Conservation (phyloP, 2,113 vertebrate genomes). For the Salvelinus sp. region DNA sequence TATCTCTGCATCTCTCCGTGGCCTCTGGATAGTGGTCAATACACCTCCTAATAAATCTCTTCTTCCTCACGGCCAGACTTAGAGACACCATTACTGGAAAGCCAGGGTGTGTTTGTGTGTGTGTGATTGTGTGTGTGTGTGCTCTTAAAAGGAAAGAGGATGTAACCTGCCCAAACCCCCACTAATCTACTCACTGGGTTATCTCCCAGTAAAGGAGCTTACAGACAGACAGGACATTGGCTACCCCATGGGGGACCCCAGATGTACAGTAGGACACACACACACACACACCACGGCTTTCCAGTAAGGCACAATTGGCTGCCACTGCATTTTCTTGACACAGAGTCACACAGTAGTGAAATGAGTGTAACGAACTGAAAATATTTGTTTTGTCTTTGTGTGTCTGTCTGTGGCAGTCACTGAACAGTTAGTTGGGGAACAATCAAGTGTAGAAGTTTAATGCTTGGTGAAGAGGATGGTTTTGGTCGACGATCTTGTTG, state of each 20-base stretch:
- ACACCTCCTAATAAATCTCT: neutral
- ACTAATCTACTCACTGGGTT: slow-evolving; percentile 65
- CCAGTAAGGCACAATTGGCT: neutral
- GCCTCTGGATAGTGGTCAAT: neutral
- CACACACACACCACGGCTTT: slow-evolving; percentile 13
- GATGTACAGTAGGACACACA: slow-evolving; percentile 40
- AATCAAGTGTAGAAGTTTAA: too few relatives aligned
- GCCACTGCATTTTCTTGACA: too few relatives aligned
- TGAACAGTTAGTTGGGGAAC: too few relatives aligned
- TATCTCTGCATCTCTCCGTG: neutral
- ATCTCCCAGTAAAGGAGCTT: slow-evolving; percentile 67
- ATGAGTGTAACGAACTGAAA: too few relatives aligned
- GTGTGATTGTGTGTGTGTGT: neutral
- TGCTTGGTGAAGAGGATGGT: too few relatives aligned
- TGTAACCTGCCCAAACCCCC: slow-evolving; percentile 47
- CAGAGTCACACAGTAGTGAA: neutral
- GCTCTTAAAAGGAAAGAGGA: slow-evolving; percentile 48
- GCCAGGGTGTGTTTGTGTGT: neutral
- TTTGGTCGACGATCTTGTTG: too few relatives aligned
- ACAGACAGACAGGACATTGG: slow-evolving; percentile 34
- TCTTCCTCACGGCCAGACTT: neutral
- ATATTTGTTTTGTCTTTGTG: too few relatives aligned
- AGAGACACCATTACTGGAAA: neutral
- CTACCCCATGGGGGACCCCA: slow-evolving; percentile 50
- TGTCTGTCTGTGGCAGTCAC: too few relatives aligned